Evolutionary conservation across 2,797 vertebrate genomes (phyloP), one percentile per base, ranked within the genome.

Genomic region (Malurus splendens): DNA sequence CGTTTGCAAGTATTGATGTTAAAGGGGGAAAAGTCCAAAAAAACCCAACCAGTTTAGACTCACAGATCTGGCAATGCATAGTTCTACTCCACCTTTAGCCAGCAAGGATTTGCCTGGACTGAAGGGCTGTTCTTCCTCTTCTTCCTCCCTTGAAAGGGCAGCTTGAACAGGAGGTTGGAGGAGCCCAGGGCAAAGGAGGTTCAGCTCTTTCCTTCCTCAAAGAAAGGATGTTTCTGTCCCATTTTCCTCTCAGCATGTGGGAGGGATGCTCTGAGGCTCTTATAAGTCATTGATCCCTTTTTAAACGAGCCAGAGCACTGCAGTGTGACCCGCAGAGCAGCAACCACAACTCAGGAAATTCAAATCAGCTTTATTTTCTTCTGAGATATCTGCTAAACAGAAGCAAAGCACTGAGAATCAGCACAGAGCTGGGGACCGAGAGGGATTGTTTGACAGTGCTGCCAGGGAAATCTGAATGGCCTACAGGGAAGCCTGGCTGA

Each of bases 321-420:
- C 93, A 91, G 92, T 7, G 42, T 94, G 93, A 94, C 93, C 93
- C 93, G 12, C 92, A 94, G 92, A 94, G 93, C 64, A 3, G 92
- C 83, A 94, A 95, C 94, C 93, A 56, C 94, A 95, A 94, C 87
- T 95, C 94, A 94, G 94, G 94, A 95, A 95, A 95, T 94, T 94
- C 90, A 87, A 95, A 94, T 95, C 94, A 94, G 94, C 92, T 95
- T 94, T 93, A 90, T 93, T 94, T 92, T 93, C 86, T 90, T 93
- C 83, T 82, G 91, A 94, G 92, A 92, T 95, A 95, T 84, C 93
- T 94, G 86, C 83, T 92, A 82, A 76, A 93, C 91, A 90, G 91
- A 93, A 94, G 90, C 70, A 78, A 92, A 89, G 83, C 77, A 61
- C 90, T 65, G 66, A 81, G 87, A 92, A 87, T 83, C 89, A 44